Conservation (phyloP, 2,797 vertebrate species). For the Calcarius lapponicus region DNA sequence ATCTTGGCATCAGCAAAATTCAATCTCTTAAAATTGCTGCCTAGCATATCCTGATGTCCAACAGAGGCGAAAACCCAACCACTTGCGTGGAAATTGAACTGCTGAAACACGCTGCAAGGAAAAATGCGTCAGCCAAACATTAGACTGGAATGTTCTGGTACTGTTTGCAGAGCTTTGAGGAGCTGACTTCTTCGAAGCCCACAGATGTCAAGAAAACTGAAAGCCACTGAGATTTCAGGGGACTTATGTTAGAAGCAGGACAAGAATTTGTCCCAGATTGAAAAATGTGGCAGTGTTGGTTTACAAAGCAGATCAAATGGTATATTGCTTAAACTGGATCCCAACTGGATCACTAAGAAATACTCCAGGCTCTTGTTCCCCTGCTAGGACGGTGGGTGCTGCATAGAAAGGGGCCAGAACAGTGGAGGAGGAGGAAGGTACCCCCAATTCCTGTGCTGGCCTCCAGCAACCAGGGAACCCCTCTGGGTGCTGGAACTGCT, state of each 20-base stretch:
- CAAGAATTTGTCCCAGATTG: neutral
- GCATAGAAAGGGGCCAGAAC: neutral
- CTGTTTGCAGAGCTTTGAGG: neutral
- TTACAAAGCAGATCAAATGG: neutral
- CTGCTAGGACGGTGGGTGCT: neutral
- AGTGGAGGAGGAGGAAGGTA: neutral
- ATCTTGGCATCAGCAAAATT: neutral
- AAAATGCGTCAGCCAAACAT: neutral
- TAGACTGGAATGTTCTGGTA: neutral
- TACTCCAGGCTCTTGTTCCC: neutral
- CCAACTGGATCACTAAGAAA: neutral
- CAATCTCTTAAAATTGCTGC: neutral
- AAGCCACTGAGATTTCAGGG: neutral
- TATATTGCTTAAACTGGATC: neutral
- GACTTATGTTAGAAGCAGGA: neutral
- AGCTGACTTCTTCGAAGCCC: neutral
- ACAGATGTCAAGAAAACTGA: neutral
- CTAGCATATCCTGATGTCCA: neutral
- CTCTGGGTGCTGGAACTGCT: neutral
- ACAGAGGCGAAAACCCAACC: neutral
- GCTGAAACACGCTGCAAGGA: neutral
- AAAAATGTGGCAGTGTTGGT: neutral
- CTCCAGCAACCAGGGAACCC: neutral
- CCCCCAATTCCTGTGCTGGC: rapidly evolving
- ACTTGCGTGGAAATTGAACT: neutral